These are phyloP conservation scores for Eledona agricola DNA, from an alignment of 2,888 invertebrate genomes.

Conservation along the genomic window DNA sequence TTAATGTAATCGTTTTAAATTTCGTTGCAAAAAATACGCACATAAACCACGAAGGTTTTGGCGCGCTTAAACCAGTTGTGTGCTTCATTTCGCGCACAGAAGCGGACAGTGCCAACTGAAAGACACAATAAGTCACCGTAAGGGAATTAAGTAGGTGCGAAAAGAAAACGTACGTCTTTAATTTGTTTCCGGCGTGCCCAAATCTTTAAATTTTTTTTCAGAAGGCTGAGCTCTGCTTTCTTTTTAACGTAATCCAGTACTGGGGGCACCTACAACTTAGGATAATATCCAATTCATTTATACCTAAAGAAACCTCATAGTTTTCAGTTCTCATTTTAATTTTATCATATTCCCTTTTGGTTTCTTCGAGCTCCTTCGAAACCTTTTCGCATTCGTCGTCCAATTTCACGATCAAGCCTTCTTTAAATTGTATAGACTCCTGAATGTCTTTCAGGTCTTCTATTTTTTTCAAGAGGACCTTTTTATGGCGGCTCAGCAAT, in stretches of 20 bases:
- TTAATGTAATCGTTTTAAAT: not conserved
- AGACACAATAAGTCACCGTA: constrained; percentile 8
- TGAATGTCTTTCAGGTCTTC: constrained; percentile 60
- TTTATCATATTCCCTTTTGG: constrained; percentile 52
- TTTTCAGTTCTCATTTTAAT: constrained; percentile 56
- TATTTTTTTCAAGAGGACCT: constrained; percentile 65
- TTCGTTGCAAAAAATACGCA: not conserved
- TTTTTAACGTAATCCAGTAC: constrained; percentile 67
- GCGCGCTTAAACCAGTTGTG: constrained; percentile 3
- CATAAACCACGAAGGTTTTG: constrained; percentile 20
- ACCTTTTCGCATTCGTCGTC: constrained; percentile 62
- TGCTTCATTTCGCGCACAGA: constrained; percentile 47
- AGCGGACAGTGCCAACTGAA: constrained; percentile 46
- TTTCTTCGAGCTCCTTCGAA: constrained; percentile 58
- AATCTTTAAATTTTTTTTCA: constrained; percentile 46
- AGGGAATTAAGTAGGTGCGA: not conserved
- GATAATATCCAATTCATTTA: not conserved
- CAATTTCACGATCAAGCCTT: constrained; percentile 60
- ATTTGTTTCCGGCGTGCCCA: constrained; percentile 39
- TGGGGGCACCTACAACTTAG: constrained; percentile 56
- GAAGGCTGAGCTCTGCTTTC: constrained; percentile 60
- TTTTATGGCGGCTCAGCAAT: constrained; percentile 65
- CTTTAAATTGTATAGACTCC: constrained; percentile 60
- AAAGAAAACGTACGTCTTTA: constrained; percentile 30
- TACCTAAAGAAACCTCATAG: constrained; percentile 57